phyloP scores from a whole-genome alignment of 2,888 invertebrate species.

The Phyllotreta striolata region DNA sequence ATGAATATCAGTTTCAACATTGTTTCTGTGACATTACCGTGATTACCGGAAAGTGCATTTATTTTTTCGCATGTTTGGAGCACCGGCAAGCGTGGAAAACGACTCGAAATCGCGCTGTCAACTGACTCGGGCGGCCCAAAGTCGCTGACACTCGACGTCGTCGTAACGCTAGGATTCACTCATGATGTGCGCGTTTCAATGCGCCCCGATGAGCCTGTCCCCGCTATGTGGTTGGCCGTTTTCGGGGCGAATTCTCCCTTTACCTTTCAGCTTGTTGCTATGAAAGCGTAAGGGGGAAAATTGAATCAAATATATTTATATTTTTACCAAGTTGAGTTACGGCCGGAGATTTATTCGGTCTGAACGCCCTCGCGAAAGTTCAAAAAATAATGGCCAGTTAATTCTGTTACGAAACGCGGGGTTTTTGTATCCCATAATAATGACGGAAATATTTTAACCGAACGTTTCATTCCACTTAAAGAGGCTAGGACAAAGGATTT shows the following conservation, averaged over 20 bases:
- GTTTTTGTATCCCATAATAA: too few species aligned
- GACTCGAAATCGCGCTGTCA: constrained; percentile 31
- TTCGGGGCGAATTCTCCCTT: constrained; percentile 2
- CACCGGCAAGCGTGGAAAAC: constrained; percentile 2
- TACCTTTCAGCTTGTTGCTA: constrained; percentile 15
- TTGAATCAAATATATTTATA: constrained; percentile 17
- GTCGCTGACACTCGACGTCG: constrained; percentile 36
- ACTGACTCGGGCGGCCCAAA: constrained; percentile 36
- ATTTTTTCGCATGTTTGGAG: constrained; percentile 27
- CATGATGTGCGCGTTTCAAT: constrained; percentile 45
- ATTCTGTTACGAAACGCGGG: not conserved
- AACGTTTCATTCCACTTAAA: too few species aligned
- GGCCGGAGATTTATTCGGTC: not conserved
- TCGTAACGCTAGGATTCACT: constrained; percentile 41
- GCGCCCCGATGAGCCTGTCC: constrained; percentile 32
- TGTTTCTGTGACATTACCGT: constrained; percentile 46
- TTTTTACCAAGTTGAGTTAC: constrained; percentile 8
- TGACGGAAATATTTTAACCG: too few species aligned
- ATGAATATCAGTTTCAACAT: constrained; percentile 55
- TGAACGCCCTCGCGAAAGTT: not conserved
- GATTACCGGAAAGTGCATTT: constrained; percentile 23
- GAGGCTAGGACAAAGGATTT: too few species aligned
- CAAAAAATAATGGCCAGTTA: constrained; percentile 1
- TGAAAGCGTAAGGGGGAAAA: constrained; percentile 14
- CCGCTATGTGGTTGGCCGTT: constrained; percentile 18